Percentiles rank a stretch among this genome's conserved stretches.
Conservation (phyloP, 2,888 invertebrate species). For the Ormyrus rosae region DNA sequence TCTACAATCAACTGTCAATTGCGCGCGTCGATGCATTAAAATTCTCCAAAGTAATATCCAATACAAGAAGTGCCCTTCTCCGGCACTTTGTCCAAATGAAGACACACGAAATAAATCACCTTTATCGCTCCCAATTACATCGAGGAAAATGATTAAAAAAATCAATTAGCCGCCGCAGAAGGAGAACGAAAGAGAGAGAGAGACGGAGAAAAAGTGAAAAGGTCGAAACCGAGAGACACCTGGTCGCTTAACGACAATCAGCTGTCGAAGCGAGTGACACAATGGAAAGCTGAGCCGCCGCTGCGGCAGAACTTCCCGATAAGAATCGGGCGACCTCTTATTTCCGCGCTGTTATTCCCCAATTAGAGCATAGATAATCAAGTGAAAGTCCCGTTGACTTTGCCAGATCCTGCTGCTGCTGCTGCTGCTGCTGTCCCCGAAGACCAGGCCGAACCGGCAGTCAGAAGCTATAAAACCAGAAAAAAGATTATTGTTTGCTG, state of each 20-base stretch:
- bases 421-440: conserved; percentile 15
- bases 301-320: conserved; percentile 25
- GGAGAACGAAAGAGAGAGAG: not conserved
- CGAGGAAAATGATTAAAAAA: conserved; percentile 13
- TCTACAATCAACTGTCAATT: conserved; percentile 14
- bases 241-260: conserved; percentile 49
- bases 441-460: conserved; percentile 11
- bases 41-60: not conserved
- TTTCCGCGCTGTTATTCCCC: conserved; percentile 23
- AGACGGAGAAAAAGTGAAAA: conserved; percentile 11
- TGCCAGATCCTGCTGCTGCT: conserved; percentile 9
- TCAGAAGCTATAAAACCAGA: not conserved
- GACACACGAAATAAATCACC: conserved; percentile 17
- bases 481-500: conserved; percentile 12
- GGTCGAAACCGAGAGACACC: conserved; percentile 24
- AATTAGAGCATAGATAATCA: conserved; percentile 50
- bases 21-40: not conserved
- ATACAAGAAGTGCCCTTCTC: not conserved
- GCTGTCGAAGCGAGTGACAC: conserved; percentile 48
- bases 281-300: not conserved
- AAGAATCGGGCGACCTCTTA: conserved; percentile 40
- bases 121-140: not conserved
- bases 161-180: conserved; percentile 17
- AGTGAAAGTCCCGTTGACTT: conserved; percentile 48
- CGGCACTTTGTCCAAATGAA: not conserved